Base-by-base conservation (phyloP, 2,888 invertebrate species). In the Melitaea athalia region DNA sequence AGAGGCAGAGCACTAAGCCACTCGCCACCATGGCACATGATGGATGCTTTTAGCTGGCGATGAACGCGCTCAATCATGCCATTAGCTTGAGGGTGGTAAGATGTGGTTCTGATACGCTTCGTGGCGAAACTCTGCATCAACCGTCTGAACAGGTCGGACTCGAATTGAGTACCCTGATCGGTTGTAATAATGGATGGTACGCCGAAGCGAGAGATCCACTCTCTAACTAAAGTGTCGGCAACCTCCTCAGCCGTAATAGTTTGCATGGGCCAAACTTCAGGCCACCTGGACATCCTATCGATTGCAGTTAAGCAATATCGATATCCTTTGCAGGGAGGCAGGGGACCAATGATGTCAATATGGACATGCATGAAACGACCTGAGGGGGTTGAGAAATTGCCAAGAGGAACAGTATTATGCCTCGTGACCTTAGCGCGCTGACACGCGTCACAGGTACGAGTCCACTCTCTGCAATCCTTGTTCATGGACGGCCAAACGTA, bases 1-100 rank as follows among this genome's bases (percentile, higher is more conserved):
- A 74, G 24, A 3, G 73, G 72, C 6, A 73, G 63, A 3, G 72
- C 55, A 5, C 24, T 7, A 0, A 45, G 3, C 72, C 73, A 73
- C 0, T 66, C 59, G 11, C 52, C 62, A 0, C 17, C 8, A 79
- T 75, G 75, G 86, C 89, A 63, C 64, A 72, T 72, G 0, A 74
- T 17, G 4, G 72, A 59, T 0, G 70, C 67, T 31, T 72, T 72
- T 7, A 89, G 71, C 8, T 79, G 76, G 1, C 87, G 74, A 70
- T 89, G 86, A 61, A 80, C 81, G 5, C 86, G 72, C 71, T 89
- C 86, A 5, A 89, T 78, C 63, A 86, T 76, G 0, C 85, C 43
- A 11, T 43, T 43, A 43, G 43, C 8, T 11, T 87, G 64, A 89
- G 88, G 0, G 82, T 72, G 55, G 79, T 76, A 38, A 86, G 80